Base-by-base conservation (phyloP, 2,888 invertebrate genomes). In the Eupithecia subfuscata region DNA sequence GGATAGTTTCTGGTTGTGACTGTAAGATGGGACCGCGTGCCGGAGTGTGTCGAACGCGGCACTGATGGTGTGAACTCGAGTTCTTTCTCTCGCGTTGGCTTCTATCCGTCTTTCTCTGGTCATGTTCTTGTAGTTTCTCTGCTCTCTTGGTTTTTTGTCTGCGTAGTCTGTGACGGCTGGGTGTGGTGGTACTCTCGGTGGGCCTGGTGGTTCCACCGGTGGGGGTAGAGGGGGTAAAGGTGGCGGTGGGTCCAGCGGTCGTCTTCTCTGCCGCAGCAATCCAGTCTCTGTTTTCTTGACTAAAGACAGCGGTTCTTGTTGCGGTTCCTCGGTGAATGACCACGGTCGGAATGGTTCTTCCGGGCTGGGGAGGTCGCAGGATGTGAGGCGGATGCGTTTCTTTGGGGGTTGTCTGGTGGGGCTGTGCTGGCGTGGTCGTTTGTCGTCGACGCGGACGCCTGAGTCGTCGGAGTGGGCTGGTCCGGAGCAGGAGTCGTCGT, bases 51-150 rank as follows among this genome's bases (percentile, higher is more conserved):
- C 99, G 88, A 99, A 99, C 0, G 99, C 99, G 0, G 98, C 98
- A 86, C 98, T 98, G 81, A 99, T 99, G 0, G 99, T 99, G 90
- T 99, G 99, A 0, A 99, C 99, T 71, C 99, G 95, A 9, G 98
- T 98, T 76, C 99, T 93, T 88, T 99, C 99, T 8, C 99, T 95
- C 0, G 99, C 99, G 87, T 99, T 99, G 0, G 99, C 99, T 89
- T 99, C 99, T 86, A 99, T 98, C 80, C 99, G 95, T 82, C 99
- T 94, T 88, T 98, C 98, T 30, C 98, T 95, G 0, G 98, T 99
- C 98, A 99, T 98, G 89, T 98, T 99, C 88, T 99, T 99, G 92
- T 99, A 99, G 89, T 98, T 98, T 80, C 98, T 95, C 86, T 98
- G 97, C 80, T 97, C 97, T 73, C 96, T 94, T 0, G 92, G 91